Conservation (phyloP, 2,113 vertebrate species). For the Platysteira castanea region DNA sequence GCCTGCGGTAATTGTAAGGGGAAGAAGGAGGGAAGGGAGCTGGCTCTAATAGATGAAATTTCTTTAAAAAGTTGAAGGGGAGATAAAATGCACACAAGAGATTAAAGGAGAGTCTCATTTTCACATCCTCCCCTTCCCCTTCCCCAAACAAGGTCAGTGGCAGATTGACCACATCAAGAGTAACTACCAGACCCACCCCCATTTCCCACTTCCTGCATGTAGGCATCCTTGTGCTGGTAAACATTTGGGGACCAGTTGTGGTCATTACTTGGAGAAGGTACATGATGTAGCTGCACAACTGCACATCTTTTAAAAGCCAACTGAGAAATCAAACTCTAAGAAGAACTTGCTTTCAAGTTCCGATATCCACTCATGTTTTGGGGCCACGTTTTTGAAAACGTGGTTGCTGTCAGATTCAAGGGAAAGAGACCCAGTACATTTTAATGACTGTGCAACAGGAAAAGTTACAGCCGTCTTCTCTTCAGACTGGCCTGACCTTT, state of each 20-base stretch:
- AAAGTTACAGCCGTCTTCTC: neutral
- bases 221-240: slow-evolving; percentile 79
- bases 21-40: slow-evolving; percentile 8
- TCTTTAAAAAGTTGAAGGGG: slow-evolving; percentile 61
- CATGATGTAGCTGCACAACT: slow-evolving; percentile 65
- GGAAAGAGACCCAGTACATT: neutral
- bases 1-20: neutral
- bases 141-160: slow-evolving; percentile 80
- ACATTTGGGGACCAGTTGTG: slow-evolving; percentile 77
- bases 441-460: neutral
- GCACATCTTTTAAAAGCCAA: slow-evolving; percentile 66
- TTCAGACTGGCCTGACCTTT: neutral
- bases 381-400: neutral
- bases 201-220: slow-evolving; percentile 75
- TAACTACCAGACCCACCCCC: slow-evolving; percentile 76
- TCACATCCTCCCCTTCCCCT: slow-evolving; percentile 72
- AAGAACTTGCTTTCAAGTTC: slow-evolving; percentile 63
- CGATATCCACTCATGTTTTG: neutral
- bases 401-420: neutral
- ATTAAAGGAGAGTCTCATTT: slow-evolving; percentile 73
- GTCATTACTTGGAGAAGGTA: slow-evolving; percentile 60
- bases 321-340: slow-evolving; percentile 33
- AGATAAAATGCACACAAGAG: slow-evolving; percentile 67
- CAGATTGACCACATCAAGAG: slow-evolving; percentile 93
- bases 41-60: slow-evolving; percentile 30